Evolutionary conservation across 2,888 invertebrate genomes (phyloP).

Genomic region (Craniophora ligustri): DNA sequence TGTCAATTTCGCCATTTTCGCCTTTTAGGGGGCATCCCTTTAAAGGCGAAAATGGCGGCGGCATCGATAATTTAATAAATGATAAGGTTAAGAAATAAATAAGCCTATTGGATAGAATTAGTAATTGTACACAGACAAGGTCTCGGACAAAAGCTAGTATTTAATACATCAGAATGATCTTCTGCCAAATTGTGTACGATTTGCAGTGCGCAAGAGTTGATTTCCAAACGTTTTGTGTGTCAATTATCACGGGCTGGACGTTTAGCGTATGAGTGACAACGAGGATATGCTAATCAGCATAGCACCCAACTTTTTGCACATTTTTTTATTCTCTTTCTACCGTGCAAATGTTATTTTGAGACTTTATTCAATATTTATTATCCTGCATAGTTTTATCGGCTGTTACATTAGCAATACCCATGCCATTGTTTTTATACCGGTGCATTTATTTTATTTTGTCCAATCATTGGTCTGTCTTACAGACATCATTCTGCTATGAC

Average conservation of each 20-base stretch:
- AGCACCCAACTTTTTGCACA: slow-evolving; percentile 60
- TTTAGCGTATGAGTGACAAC: slow-evolving; percentile 82
- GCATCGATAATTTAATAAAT: too few relatives aligned
- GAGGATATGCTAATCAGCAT: slow-evolving; percentile 78
- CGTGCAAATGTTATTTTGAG: slow-evolving; percentile 63
- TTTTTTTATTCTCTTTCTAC: slow-evolving; percentile 55
- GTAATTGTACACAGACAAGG: slow-evolving; percentile 7
- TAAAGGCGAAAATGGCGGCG: too few relatives aligned
- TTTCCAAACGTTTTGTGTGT: slow-evolving; percentile 66
- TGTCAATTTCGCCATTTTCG: too few relatives aligned
- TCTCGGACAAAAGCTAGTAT: slow-evolving; percentile 38
- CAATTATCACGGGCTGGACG: slow-evolving; percentile 74
- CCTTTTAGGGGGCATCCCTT: too few relatives aligned
- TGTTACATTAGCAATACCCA: slow-evolving; percentile 71
- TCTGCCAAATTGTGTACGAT: slow-evolving; percentile 11
- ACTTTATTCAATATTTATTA: slow-evolving; percentile 63
- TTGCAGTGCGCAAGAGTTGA: slow-evolving; percentile 22
- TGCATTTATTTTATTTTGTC: slow-evolving; percentile 67
- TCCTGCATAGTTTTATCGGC: slow-evolving; percentile 66
- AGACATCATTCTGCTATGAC: slow-evolving; percentile 84
- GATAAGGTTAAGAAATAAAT: too few relatives aligned
- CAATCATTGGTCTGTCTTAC: slow-evolving; percentile 73
- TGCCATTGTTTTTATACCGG: slow-evolving; percentile 71
- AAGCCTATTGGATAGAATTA: too few relatives aligned
- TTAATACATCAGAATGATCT: too few relatives aligned